Conservation (phyloP, 2,888 invertebrate genomes). For the Lapara coniferarum region DNA sequence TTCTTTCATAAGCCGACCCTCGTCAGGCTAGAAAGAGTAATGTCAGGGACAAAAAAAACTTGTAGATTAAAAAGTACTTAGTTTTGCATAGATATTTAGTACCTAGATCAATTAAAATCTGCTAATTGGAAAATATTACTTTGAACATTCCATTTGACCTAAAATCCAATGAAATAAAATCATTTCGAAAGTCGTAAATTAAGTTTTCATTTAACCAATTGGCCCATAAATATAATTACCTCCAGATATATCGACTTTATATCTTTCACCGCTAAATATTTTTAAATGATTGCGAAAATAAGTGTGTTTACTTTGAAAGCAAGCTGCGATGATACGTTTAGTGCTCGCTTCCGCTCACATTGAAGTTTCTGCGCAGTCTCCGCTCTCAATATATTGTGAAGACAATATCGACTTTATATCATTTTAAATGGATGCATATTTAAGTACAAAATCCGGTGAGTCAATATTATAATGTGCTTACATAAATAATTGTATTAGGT, state of each 20-base stretch:
- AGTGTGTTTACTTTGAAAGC: constrained; percentile 71
- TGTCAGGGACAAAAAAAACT: too few species aligned
- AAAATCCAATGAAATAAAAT: constrained; percentile 1
- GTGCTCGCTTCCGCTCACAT: constrained; percentile 66
- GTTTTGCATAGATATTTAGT: too few species aligned
- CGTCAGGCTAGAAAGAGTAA: too few species aligned
- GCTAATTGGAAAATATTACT: neutral
- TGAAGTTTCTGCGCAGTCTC: constrained; percentile 47
- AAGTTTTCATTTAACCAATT: constrained; percentile 12
- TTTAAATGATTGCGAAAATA: constrained; percentile 66
- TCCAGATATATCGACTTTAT: constrained; percentile 31
- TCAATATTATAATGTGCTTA: constrained; percentile 20
- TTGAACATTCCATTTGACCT: neutral
- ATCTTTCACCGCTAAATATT: constrained; percentile 58
- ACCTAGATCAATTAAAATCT: neutral
- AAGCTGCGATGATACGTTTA: constrained; percentile 72
- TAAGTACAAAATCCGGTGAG: constrained; percentile 34
- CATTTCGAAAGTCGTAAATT: constrained; percentile 8
- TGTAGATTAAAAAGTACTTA: too few species aligned
- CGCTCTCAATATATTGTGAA: constrained; percentile 34
- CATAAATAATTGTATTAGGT: neutral
- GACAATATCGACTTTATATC: constrained; percentile 46
- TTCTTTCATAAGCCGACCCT: too few species aligned
- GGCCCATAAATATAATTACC: constrained; percentile 21
- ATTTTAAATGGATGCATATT: constrained; percentile 38